Conservation (phyloP, 2,797 vertebrate species). For the Syndactyla subalaris region DNA sequence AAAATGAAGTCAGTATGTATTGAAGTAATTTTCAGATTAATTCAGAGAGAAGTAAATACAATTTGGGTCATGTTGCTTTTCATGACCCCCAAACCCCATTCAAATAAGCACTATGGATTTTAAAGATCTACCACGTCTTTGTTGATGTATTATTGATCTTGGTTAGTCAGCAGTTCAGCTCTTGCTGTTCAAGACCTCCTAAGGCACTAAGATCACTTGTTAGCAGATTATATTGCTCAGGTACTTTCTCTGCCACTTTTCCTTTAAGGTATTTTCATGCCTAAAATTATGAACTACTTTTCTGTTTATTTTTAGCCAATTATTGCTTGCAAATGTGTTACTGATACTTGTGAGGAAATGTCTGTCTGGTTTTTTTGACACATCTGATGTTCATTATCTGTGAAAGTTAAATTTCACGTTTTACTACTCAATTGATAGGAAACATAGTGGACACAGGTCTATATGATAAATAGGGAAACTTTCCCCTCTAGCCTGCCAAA, state of each 20-base stretch:
- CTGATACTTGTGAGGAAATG: neutral
- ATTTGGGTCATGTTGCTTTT: constrained; percentile 19
- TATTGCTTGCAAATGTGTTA: neutral
- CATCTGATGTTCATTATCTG: neutral
- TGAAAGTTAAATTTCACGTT: neutral
- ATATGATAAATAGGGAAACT: neutral
- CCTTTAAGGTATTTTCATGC: neutral
- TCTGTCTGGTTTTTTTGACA: neutral
- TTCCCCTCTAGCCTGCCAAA: neutral
- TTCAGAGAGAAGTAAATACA: constrained; percentile 45
- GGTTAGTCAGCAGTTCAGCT: constrained; percentile 49
- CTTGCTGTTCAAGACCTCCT: neutral
- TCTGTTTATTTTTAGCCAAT: neutral
- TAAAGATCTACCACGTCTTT: constrained; percentile 1
- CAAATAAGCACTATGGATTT: constrained; percentile 48
- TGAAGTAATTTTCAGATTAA: constrained; percentile 16
- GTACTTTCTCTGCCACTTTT: neutral
- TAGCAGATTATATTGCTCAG: neutral
- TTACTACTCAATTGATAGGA: neutral
- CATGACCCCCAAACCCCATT: neutral
- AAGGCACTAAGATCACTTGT: neutral
- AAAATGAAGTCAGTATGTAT: neutral
- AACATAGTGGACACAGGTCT: neutral
- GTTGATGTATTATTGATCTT: constrained; percentile 48
- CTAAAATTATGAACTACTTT: neutral